Evolutionary conservation across 2,888 invertebrate genomes (phyloP).

Genomic region (Himalopsyche japonica): DNA sequence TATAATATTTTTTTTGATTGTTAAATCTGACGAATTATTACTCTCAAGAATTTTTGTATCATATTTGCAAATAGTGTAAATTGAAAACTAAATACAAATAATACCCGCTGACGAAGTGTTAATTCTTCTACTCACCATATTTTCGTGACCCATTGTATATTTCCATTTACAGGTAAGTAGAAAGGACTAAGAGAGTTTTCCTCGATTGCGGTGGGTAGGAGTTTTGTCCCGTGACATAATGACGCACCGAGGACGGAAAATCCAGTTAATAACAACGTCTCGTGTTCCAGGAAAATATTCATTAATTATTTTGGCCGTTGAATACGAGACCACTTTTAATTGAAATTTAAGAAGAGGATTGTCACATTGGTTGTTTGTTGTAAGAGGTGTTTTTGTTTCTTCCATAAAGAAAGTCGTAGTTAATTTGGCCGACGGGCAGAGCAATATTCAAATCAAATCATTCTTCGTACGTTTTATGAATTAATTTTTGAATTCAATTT

Average conservation of each 20-base stretch:
- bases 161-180: not conserved
- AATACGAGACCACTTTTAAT: not conserved
- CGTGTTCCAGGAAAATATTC: not conserved
- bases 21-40: too few species aligned
- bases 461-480: too few species aligned
- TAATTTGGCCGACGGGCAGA: too few species aligned
- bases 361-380: not conserved
- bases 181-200: not conserved
- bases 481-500: too few species aligned
- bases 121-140: not conserved
- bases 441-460: too few species aligned
- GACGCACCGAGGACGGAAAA: not conserved
- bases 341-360: not conserved
- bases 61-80: too few species aligned
- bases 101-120: not conserved
- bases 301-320: not conserved
- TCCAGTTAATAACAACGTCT: not conserved
- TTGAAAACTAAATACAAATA: too few species aligned
- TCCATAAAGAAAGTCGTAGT: too few species aligned
- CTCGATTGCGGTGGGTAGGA: not conserved
- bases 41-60: too few species aligned
- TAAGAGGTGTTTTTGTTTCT: not conserved
- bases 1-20: too few species aligned
- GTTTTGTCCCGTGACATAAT: not conserved
- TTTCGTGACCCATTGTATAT: not conserved